Base-by-base conservation (phyloP, 2,888 invertebrate species). In the Megamerina dolium region DNA sequence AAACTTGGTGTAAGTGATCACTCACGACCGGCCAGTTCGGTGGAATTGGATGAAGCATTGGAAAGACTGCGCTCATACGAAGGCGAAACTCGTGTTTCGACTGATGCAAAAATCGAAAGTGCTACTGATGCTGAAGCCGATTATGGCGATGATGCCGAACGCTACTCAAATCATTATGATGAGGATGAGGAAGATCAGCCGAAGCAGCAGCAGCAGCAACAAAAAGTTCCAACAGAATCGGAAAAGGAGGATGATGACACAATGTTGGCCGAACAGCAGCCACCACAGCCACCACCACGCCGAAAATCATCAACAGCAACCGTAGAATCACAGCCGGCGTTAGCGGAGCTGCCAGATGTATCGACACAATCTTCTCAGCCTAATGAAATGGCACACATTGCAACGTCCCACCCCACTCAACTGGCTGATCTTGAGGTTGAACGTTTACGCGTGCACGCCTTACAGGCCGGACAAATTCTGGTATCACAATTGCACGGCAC, bases 401-500 rank as follows among this genome's bases (percentile, higher is more conserved):
- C n/a, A n/a, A n/a, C n/a, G n/a, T n/a, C n/a, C n/a, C n/a, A n/a
- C n/a, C 57, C 65, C 2, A 51, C 50, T 2, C 66, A 51, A 18
- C 79, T 89, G 2, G 74, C 75, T 19, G 87, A 88, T 62, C 74
- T 89, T 47, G 85, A 87, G 60, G 88, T 90, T 1, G 87, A 87
- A 43, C 77, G 83, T 37, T 65, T 90, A 16, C 85, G 81, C 50
- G 88, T 89, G 1, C 82, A 83, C 44, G 86, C 87, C 57, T 70
- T 89, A 31, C 82, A 87, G 64, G 87, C 89, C 0, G 82, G 81
- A 42, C 86, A 84, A 64, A 85, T 89, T 48, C 75, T 83, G 37
- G 87, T 88, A 0, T 87, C 87, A 1, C 87, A 88, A 65, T 80
- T 89, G 47, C 87, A 88, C 59, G 84, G 87, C 5, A 77, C 80